Percentiles rank a stretch among this genome's conserved stretches.
phyloP scores from a whole-genome alignment of 2,888 invertebrate species.

The Lottia gigantea region DNA sequence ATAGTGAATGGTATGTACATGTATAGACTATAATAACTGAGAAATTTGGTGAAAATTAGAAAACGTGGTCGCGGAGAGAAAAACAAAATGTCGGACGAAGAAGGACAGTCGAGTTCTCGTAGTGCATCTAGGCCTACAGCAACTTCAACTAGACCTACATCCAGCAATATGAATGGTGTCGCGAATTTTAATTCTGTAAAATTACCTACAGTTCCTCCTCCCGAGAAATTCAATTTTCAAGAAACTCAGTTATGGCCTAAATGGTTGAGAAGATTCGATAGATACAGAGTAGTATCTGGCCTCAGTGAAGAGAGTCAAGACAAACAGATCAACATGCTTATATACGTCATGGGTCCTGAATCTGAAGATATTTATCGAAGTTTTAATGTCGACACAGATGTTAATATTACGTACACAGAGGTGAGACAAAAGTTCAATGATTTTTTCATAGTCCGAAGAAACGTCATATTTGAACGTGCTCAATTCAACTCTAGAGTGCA shows the following conservation, averaged over 20 bases:
- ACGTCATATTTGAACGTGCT: neutral
- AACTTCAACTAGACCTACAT: too few relatives aligned
- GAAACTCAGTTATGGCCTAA: neutral
- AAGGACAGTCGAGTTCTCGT: too few relatives aligned
- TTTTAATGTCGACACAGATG: neutral
- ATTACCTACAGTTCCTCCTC: neutral
- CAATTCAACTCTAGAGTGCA: neutral
- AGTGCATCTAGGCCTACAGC: too few relatives aligned
- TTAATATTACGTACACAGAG: neutral
- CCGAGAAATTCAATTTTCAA: neutral
- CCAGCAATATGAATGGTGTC: too few relatives aligned
- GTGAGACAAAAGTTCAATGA: neutral
- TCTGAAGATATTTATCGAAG: neutral
- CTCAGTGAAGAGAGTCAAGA: neutral
- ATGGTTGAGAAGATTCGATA: neutral
- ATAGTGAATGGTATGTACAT: too few relatives aligned
- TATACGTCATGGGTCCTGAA: neutral
- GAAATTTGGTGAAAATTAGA: too few relatives aligned
- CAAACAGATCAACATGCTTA: neutral
- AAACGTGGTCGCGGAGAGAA: too few relatives aligned
- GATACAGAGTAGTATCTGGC: neutral
- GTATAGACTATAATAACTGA: too few relatives aligned
- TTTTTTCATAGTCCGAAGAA: neutral
- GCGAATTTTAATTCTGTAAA: too few relatives aligned
- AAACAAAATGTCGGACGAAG: too few relatives aligned